Evolutionary conservation across 2,797 vertebrate genomes (phyloP).

Genomic region (Pristis pectinata): DNA sequence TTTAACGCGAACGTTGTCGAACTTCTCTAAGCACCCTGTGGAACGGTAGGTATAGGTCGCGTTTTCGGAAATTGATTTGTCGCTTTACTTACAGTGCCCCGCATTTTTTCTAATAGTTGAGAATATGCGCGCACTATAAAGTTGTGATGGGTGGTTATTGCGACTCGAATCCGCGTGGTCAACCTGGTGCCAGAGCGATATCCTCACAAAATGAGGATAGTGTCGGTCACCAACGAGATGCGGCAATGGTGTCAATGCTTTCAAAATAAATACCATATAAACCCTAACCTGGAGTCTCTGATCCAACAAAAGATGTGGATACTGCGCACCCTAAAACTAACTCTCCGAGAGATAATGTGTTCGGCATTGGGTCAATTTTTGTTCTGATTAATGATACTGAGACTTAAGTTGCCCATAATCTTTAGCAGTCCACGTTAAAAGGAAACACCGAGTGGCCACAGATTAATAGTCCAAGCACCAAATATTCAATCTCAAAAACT

Average conservation of each 20-base stretch:
- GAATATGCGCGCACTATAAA: neutral
- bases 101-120: neutral
- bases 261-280: neutral
- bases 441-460: neutral
- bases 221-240: neutral
- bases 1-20: neutral
- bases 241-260: neutral
- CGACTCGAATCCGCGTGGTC: neutral
- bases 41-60: neutral
- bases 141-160: neutral
- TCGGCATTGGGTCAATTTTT: neutral
- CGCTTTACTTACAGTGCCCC: neutral
- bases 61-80: neutral
- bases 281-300: neutral
- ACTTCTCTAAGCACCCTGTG: neutral
- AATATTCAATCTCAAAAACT: neutral
- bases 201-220: neutral
- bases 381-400: neutral
- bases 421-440: constrained; percentile 1
- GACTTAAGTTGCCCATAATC: neutral
- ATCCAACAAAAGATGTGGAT: neutral
- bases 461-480: neutral
- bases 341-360: neutral
- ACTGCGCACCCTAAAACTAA: neutral
- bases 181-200: neutral